Base-by-base conservation (phyloP, 2,113 vertebrate species). In the Hippocampus guttulatus region DNA sequence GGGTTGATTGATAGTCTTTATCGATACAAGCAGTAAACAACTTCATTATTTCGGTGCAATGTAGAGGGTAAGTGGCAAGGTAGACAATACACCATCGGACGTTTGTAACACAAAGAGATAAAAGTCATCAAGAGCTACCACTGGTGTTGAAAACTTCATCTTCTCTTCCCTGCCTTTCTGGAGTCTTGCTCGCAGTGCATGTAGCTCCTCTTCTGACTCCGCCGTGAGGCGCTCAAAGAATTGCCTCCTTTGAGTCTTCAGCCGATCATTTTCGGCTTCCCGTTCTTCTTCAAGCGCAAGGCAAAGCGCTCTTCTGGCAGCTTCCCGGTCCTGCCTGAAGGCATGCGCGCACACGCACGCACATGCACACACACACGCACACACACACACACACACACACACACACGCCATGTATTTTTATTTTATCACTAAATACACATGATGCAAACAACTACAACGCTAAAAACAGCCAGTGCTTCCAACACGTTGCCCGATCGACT, bases 281-380 rank as follows among this genome's bases (percentile, higher is more conserved):
- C 52, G 67, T 41, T 68, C 67, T 41, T 68, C 51, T n/a, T 68
- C 67, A 7, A 68, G 51, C 4, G 67, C 30, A 23, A 23, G 30
- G 52, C 49, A 41, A 68, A 68, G 38, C 4, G n/a, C 12, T 47
- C 64, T 49, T 14, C 47, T 23, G 43, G 43, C 43, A 65, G 41
- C 23, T 27, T 65, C 43, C 8, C 23, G 43, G 40, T 68, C 67
- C 33, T 68, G 30, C 33, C 67, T 68, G 49, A 43, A 43, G 10
- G 1, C 67, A 68, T 30, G 21, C 15, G 7, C 5, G 2, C 12
- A 15, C 30, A 11, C 33, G 14, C 3, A 60, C 23, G 57, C 5
- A 25, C 21, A 23, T 9, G 23, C 52, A 55, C 45, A 10, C 45
- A 47, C 45, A 10, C 45, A 47, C 45, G 0, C 45, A 47, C 45